A percentile compares a stretch with the other conserved stretches of the same genome.
Conservation (phyloP, 1,140 invertebrate species). For the Stegodyphus dumicola region DNA sequence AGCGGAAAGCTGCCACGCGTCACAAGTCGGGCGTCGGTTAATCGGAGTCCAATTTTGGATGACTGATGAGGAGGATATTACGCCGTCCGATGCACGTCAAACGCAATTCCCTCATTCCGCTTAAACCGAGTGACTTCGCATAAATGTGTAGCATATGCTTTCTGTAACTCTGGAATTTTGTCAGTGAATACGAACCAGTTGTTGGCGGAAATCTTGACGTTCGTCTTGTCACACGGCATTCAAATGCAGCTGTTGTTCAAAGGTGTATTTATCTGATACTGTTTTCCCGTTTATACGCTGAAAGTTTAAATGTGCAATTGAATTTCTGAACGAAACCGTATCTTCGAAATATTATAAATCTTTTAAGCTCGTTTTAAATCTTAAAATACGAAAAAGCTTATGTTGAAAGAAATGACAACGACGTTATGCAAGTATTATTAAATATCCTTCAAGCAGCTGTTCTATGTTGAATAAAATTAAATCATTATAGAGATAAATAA, state of each 20-base stretch:
- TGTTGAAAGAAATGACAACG: too few relatives aligned
- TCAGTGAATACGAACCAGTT: too few relatives aligned
- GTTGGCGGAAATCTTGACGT: slow-evolving; percentile 28
- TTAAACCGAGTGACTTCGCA: neutral
- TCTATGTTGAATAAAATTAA: too few relatives aligned
- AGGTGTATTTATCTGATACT: neutral
- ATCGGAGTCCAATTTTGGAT: slow-evolving; percentile 53
- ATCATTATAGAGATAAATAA: too few relatives aligned
- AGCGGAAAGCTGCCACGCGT: slow-evolving; percentile 19
- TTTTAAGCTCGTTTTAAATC: too few relatives aligned
- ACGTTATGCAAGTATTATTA: too few relatives aligned
- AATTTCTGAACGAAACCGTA: too few relatives aligned
- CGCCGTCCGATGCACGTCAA: neutral
- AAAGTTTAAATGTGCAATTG: too few relatives aligned
- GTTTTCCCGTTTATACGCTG: too few relatives aligned
- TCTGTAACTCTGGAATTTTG: neutral
- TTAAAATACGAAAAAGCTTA: too few relatives aligned
- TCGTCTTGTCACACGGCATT: slow-evolving; percentile 38
- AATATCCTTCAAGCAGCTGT: too few relatives aligned
- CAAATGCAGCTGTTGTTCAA: slow-evolving; percentile 21
- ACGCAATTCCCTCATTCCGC: neutral
- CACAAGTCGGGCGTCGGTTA: slow-evolving; percentile 35
- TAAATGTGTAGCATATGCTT: slow-evolving; percentile 34
- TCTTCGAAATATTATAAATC: too few relatives aligned
- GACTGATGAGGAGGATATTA: slow-evolving; percentile 52